Evolutionary conservation across 2,888 invertebrate genomes (phyloP), one percentile per base, ranked within the genome.

Genomic region (Xestia ashworthii): DNA sequence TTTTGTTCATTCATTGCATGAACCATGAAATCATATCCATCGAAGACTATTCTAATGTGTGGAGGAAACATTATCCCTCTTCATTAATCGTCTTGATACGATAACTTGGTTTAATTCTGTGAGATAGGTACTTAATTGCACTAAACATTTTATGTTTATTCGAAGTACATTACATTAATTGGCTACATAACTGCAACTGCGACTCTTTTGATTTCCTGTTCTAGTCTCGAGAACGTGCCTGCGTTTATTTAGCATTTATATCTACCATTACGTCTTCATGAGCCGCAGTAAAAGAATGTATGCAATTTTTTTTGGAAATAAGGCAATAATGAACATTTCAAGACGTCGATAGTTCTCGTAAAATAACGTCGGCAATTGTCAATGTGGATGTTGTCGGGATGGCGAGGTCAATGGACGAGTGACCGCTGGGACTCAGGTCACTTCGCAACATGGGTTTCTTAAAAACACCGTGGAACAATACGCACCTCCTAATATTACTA

Each of bases 361-460:
- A 89, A 90, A 88, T 86, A 87, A 83, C 82, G 81, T 89, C 85
- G 87, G 87, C 88, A 80, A 89, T 91, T 91, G 92, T 91, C 93
- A 91, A 89, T 90, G 88, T 89, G 84, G 87, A 89, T 87, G 87
- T 83, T 91, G 88, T 84, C 84, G 85, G 86, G 87, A 89, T 65
- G 87, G 85, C 84, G 93, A 93, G 95, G 95, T 95, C 95, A 95
- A 95, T 88, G 95, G 89, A 93, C 95, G 90, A 89, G 84, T 91
- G 93, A 92, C 94, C 93, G 93, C 81, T 89, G 89, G 89, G 89
- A 89, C 90, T 89, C 86, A 82, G 90, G 90, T 91, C 91, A 89
- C 85, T 87, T 87, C 71, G 82, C 85, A 87, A 87, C 84, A 81
- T 79, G 71, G 81, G 78, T 78, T 88, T 87, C 87, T 91, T 81